phyloP scores from a whole-genome alignment of 2,888 invertebrate genomes.

The Eilema sororculum region DNA sequence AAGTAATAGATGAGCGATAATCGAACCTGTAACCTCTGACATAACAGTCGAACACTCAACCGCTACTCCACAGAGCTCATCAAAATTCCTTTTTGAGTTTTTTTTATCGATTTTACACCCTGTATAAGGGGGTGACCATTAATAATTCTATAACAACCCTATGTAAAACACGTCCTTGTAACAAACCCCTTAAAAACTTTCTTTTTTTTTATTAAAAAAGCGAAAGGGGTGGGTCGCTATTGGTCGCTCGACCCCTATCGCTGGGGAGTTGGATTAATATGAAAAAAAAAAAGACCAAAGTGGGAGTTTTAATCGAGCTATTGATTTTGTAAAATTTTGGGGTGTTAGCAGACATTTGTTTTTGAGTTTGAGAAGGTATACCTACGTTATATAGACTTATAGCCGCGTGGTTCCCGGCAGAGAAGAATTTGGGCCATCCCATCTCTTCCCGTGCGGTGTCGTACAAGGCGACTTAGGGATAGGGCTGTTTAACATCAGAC shows the following conservation, averaged over 20 bases:
- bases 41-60: too few relatives aligned
- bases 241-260: constrained; percentile 31
- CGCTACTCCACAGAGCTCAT: too few relatives aligned
- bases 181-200: constrained; percentile 35
- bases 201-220: constrained; percentile 47
- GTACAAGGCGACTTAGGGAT: too few relatives aligned
- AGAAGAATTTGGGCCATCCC: too few relatives aligned
- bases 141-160: constrained; percentile 9
- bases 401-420: too few relatives aligned
- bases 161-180: constrained; percentile 13
- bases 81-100: not conserved
- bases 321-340: constrained; percentile 18
- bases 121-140: not conserved
- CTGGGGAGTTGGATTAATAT: constrained; percentile 6
- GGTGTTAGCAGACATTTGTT: not conserved
- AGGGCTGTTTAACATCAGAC: too few relatives aligned
- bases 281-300: constrained; percentile 18
- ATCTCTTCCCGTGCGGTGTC: too few relatives aligned
- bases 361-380: not conserved
- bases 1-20: too few relatives aligned
- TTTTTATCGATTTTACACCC: constrained; percentile 7
- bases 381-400: too few relatives aligned
- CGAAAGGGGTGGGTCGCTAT: constrained; percentile 44
- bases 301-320: constrained; percentile 10
- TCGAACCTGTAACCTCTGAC: too few relatives aligned